phyloP scores from a whole-genome alignment of 1,140 invertebrate genomes.

The Brachionus sp. region DNA sequence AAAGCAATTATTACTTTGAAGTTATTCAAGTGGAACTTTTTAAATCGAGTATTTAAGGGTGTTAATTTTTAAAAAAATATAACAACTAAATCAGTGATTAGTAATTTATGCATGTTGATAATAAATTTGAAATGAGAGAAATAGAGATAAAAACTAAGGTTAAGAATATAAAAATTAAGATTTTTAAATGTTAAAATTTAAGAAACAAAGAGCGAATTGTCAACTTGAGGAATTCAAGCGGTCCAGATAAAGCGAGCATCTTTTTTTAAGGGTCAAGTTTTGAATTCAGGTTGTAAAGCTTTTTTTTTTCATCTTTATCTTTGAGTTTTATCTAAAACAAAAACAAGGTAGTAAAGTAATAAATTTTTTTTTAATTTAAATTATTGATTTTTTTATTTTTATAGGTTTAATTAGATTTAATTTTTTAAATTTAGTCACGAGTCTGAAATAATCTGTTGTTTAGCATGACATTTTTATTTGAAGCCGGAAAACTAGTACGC shows the following conservation, averaged over 20 bases:
- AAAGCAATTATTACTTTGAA: constrained; percentile 24
- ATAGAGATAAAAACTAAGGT: background rate
- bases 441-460: background rate
- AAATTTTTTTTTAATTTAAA: background rate
- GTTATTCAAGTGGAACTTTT: constrained; percentile 33
- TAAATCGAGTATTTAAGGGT: constrained; percentile 20
- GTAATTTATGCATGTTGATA: background rate
- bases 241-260: background rate
- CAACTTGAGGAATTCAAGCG: background rate
- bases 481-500: background rate
- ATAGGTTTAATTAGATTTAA: constrained; percentile 9
- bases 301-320: constrained; percentile 22
- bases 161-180: background rate
- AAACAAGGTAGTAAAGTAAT: constrained; percentile 21
- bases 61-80: background rate
- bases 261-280: constrained; percentile 1
- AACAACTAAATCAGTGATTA: background rate
- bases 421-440: constrained; percentile 14
- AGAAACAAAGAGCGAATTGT: background rate
- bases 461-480: constrained; percentile 22
- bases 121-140: background rate
- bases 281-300: background rate
- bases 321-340: background rate
- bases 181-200: no score
- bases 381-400: background rate